phyloP scores from a whole-genome alignment of 2,888 invertebrate genomes.

The Parelbella ahira region DNA sequence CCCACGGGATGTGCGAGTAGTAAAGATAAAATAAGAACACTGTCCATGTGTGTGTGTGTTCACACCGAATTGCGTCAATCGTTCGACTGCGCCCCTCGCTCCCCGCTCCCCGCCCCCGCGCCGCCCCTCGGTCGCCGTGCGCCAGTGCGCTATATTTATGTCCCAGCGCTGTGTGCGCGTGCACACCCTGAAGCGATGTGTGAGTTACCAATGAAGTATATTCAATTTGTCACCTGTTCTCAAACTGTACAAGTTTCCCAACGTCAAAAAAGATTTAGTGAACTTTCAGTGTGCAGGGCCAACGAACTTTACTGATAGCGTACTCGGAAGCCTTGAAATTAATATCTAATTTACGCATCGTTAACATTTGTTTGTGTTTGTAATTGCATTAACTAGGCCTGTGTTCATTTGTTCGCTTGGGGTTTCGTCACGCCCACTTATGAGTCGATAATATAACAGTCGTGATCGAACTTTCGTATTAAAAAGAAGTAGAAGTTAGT shows the following conservation, averaged over 20 bases:
- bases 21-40: conserved; percentile 68
- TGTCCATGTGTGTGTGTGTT: conserved; percentile 57
- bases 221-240: conserved; percentile 55
- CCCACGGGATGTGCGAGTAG: conserved; percentile 71
- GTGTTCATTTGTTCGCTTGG: conserved; percentile 20
- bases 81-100: conserved; percentile 59
- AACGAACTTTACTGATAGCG: conserved; percentile 3
- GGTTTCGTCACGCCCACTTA: conserved; percentile 22
- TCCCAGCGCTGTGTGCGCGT: conserved; percentile 57
- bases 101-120: conserved; percentile 56
- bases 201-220: conserved; percentile 74
- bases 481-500: conserved; percentile 6
- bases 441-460: conserved; percentile 32
- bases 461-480: conserved; percentile 24
- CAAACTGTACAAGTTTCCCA: conserved; percentile 45
- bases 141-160: conserved; percentile 74
- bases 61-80: conserved; percentile 70
- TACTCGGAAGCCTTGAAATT: conserved; percentile 9
- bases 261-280: neutral
- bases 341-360: conserved; percentile 17
- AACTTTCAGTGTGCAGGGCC: neutral
- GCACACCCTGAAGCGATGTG: conserved; percentile 66
- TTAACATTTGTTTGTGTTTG: conserved; percentile 21
- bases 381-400: conserved; percentile 26
- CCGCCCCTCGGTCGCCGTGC: conserved; percentile 45